Evolutionary conservation across 2,797 vertebrate genomes (phyloP), one percentile per base, ranked within the genome.

Genomic region (Oreochromis mossambicus): DNA sequence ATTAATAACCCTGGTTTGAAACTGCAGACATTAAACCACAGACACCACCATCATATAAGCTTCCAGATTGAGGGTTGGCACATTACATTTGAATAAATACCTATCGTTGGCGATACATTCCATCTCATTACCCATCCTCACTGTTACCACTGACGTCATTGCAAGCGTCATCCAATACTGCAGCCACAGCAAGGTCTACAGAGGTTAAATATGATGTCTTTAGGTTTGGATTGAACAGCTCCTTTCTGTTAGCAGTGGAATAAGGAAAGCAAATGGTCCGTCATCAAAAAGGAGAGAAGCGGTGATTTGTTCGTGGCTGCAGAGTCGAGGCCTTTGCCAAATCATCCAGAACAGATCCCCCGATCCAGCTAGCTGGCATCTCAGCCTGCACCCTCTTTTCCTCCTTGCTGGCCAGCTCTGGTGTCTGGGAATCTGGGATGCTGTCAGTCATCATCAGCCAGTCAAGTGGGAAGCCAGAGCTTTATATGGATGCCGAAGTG

Each of bases 1-100:
- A 95, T 95, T 94, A 92, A 96, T 94, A 93, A 93, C 77, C 77
- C 85, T 75, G 82, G 81, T 87, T 90, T 80, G 51, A 83, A 85
- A 41, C 83, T 84, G 55, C 81, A 83, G 87, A 89, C 87, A 77
- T 54, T 80, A 79, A 83, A 80, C 78, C 73, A 91, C 82, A 85
- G 85, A 87, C 87, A 90, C 79, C 2, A 52, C 87, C 83, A 88
- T 95, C 92, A 92, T 91, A 95, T 90, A 96, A 88, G 79, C 77
- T 87, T 94, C 94, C 92, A 92, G 89, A 88, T 92, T 85, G 84
- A 91, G 83, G 79, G 82, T 89, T 92, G 87, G 84, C 90, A 84
- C 94, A 89, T 90, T 93, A 89, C 50, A 83, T 87, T 82, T 89
- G 79, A 87, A 94, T 85, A 77, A 90, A 92, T 88, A 89, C 91